Evolutionary conservation across 2,113 vertebrate genomes (phyloP).

Genomic region (Lampris incognitus): DNA sequence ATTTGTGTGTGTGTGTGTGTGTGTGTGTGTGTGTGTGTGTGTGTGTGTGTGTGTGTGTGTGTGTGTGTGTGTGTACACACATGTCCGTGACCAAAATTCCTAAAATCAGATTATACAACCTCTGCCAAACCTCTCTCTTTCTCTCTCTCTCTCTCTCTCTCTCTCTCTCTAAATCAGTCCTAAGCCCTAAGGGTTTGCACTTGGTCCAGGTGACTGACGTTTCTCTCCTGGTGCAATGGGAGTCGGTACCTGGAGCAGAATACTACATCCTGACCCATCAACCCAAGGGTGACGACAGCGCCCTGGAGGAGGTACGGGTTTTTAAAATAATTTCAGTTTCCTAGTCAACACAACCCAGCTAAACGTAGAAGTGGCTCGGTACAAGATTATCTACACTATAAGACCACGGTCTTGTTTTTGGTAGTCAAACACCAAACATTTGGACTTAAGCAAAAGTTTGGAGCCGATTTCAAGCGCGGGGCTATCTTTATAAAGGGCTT

Average conservation of each 20-base stretch:
- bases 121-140: background rate
- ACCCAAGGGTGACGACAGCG: slow-evolving; percentile 73
- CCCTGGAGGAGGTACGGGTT: slow-evolving; percentile 68
- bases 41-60: background rate
- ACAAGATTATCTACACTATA: too few species aligned
- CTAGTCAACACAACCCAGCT: too few species aligned
- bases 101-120: background rate
- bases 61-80: background rate
- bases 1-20: background rate
- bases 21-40: background rate
- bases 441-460: too few species aligned
- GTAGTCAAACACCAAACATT: too few species aligned
- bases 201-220: slow-evolving; percentile 83
- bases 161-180: slow-evolving; percentile 69
- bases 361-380: too few species aligned
- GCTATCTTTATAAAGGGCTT: too few species aligned
- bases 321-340: too few species aligned
- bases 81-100: background rate
- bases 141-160: background rate
- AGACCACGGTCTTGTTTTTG: too few species aligned
- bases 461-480: too few species aligned
- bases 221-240: slow-evolving; percentile 87
- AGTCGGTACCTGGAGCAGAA: slow-evolving; percentile 80
- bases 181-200: slow-evolving; percentile 82
- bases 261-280: slow-evolving; percentile 87